phyloP scores from a whole-genome alignment of 1,140 invertebrate species.

The Tetranychus cinnabarinus region DNA sequence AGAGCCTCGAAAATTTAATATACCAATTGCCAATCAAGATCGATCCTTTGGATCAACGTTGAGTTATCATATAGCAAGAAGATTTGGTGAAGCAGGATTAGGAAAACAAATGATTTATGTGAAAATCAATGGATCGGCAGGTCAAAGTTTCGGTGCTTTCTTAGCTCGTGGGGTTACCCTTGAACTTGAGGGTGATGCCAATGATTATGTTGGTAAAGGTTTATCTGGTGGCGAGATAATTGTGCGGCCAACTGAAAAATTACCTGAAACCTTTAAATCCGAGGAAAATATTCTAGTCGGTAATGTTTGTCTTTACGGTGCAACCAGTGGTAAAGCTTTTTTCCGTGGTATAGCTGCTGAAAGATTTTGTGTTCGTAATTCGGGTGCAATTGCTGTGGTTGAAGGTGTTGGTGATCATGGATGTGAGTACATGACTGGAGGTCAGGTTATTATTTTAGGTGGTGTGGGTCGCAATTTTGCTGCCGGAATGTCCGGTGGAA shows the following conservation, averaged over 20 bases:
- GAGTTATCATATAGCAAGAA: constrained; percentile 77
- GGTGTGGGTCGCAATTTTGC: constrained; percentile 92
- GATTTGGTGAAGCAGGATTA: constrained; percentile 64
- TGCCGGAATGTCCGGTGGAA: constrained; percentile 91
- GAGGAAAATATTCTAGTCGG: constrained; percentile 90
- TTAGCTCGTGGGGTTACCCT: constrained; percentile 67
- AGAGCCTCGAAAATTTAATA: constrained; percentile 34
- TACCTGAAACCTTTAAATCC: constrained; percentile 47
- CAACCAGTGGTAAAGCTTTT: constrained; percentile 75
- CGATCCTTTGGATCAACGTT: constrained; percentile 77
- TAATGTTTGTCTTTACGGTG: constrained; percentile 94
- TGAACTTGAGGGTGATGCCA: constrained; percentile 83
- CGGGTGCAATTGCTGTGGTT: constrained; percentile 68
- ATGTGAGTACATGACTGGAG: constrained; percentile 99
- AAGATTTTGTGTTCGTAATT: constrained; percentile 92
- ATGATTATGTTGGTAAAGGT: constrained; percentile 93
- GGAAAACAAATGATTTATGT: constrained; percentile 54
- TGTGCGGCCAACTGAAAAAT: constrained; percentile 70
- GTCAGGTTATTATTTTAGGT: constrained; percentile 66
- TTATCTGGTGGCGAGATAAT: constrained; percentile 84
- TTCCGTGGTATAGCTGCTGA: constrained; percentile 92
- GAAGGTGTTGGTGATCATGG: constrained; percentile 88
- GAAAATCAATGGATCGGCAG: constrained; percentile 70
- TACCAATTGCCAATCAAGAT: constrained; percentile 71
- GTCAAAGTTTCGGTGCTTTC: constrained; percentile 98